A percentile compares a stretch with the other conserved stretches of the same genome.
Conservation (phyloP, 2,797 vertebrate genomes). For the Schizopygopsis malacanthus region DNA sequence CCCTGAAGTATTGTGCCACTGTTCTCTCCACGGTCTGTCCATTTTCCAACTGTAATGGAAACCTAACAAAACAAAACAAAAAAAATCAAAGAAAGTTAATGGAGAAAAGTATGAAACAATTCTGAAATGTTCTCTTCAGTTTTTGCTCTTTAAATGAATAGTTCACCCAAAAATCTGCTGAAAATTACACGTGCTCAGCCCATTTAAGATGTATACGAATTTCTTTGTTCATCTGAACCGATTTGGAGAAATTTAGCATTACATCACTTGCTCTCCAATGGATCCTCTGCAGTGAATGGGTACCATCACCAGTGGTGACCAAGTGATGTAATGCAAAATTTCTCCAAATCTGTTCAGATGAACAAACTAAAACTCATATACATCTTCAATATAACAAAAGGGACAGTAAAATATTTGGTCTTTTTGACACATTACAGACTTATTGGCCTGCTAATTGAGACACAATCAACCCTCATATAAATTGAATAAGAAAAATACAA, state of each 20-base stretch:
- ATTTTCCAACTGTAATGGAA: slow-evolving; percentile 95
- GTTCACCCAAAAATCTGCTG: neutral
- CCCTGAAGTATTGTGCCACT: slow-evolving; percentile 98
- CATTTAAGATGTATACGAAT: neutral
- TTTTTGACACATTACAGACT: neutral
- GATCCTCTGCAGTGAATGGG: neutral
- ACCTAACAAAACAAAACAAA: slow-evolving; percentile 75
- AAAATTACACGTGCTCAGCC: neutral
- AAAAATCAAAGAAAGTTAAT: neutral
- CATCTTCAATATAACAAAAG: neutral
- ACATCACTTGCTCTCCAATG: neutral
- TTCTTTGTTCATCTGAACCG: neutral
- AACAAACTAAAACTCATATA: too few species aligned
- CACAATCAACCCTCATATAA: neutral
- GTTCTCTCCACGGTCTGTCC: slow-evolving; percentile 98
- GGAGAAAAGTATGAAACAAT: too few species aligned
- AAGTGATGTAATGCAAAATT: neutral
- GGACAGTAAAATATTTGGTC: neutral
- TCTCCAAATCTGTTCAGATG: too few species aligned
- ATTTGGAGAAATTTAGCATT: neutral
- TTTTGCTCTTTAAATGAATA: neutral
- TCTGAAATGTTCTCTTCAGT: neutral
- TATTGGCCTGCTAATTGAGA: neutral
- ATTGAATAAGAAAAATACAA: neutral
- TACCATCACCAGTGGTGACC: neutral